phyloP scores from a whole-genome alignment of 1,140 invertebrate species.

The Drosophila pachea region DNA sequence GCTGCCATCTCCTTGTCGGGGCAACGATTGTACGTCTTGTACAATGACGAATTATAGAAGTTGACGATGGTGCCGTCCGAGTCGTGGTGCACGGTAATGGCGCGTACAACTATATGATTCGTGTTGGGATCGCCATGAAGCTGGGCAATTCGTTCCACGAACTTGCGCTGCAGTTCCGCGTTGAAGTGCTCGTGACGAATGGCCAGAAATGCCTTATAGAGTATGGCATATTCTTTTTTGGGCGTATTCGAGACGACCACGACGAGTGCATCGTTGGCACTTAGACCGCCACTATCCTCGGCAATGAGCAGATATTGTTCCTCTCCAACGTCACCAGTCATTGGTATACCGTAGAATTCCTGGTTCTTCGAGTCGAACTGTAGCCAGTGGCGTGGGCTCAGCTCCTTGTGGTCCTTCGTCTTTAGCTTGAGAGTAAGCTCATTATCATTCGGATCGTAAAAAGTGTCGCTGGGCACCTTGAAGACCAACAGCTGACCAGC shows the following conservation, averaged over 20 bases:
- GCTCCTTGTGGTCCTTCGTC: conserved; percentile 84
- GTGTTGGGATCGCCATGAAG: conserved; percentile 88
- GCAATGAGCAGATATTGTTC: conserved; percentile 88
- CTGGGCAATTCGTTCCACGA: conserved; percentile 87
- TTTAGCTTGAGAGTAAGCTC: conserved; percentile 85
- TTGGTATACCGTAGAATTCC: conserved; percentile 92
- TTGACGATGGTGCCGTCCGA: conserved; percentile 68
- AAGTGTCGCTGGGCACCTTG: conserved; percentile 91
- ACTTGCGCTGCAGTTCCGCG: conserved; percentile 86
- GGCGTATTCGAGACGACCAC: conserved; percentile 84
- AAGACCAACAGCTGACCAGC: conserved; percentile 88
- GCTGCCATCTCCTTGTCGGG: conserved; percentile 86
- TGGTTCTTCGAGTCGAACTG: conserved; percentile 93
- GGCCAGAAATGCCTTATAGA: conserved; percentile 89
- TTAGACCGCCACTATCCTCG: conserved; percentile 84
- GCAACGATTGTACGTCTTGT: conserved; percentile 83
- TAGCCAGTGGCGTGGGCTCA: conserved; percentile 88
- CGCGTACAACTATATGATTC: conserved; percentile 85
- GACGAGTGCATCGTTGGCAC: conserved; percentile 88
- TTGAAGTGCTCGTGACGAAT: conserved; percentile 86
- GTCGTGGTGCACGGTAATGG: conserved; percentile 71
- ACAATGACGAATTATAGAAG: conserved; percentile 84
- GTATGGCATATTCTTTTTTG: conserved; percentile 82
- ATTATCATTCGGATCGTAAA: conserved; percentile 93
- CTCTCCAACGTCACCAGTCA: conserved; percentile 83